Percentiles rank a stretch among this genome's conserved stretches.
phyloP scores from a whole-genome alignment of 2,888 invertebrate genomes.

The Drosophila acutilabella region DNA sequence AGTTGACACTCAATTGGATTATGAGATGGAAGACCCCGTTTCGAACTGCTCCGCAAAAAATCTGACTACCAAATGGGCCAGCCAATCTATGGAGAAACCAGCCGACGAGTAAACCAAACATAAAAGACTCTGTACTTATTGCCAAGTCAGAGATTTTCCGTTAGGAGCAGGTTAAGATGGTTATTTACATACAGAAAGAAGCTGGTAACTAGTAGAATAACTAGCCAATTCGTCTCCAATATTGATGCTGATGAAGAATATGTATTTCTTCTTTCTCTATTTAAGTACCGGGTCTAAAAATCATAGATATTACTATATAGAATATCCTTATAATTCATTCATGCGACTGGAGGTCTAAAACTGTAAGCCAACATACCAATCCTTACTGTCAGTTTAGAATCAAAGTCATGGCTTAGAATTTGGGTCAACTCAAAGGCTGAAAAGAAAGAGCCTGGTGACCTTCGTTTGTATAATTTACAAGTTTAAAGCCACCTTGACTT shows the following conservation, averaged over 20 bases:
- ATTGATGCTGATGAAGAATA: no score
- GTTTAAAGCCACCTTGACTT: background rate
- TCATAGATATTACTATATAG: constrained; percentile 4
- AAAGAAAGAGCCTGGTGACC: constrained; percentile 2
- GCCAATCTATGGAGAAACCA: background rate
- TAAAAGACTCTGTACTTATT: background rate
- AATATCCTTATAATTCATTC: constrained; percentile 33
- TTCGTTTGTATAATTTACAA: constrained; percentile 8
- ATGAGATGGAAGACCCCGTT: constrained; percentile 47
- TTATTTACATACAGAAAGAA: background rate
- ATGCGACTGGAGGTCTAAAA: constrained; percentile 32
- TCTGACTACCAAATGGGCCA: constrained; percentile 36
- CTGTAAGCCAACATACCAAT: constrained; percentile 45
- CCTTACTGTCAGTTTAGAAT: constrained; percentile 12
- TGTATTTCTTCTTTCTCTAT: no score
- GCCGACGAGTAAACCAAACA: background rate
- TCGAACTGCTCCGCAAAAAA: constrained; percentile 4
- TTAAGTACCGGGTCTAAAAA: no score
- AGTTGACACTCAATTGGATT: constrained; percentile 74
- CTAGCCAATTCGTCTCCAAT: no score
- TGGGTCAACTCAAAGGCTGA: constrained; percentile 28
- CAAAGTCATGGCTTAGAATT: constrained; percentile 27
- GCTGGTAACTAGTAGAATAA: background rate
- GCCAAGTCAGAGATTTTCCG: no score
- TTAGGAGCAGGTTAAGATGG: no score